Conservation (phyloP, 2,888 invertebrate species). For the Hedychridium roseum region DNA sequence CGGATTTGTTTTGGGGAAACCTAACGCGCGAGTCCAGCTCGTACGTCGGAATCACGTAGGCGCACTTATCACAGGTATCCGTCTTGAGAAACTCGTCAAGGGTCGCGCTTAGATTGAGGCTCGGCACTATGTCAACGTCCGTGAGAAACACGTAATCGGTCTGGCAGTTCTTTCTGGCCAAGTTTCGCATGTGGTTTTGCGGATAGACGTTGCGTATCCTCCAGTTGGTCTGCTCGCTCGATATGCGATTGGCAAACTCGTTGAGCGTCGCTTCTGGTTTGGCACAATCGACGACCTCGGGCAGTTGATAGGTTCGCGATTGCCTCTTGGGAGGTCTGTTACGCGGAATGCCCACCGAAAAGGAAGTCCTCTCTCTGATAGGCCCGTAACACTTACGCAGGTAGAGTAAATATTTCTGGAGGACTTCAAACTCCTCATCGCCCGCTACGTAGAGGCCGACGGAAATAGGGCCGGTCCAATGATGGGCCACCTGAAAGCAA, state of each 20-base stretch:
- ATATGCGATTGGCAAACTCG: slow-evolving; percentile 69
- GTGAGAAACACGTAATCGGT: slow-evolving; percentile 83
- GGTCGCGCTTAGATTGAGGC: slow-evolving; percentile 74
- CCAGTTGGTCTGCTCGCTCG: slow-evolving; percentile 75
- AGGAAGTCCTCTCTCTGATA: slow-evolving; percentile 76
- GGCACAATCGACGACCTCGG: slow-evolving; percentile 69
- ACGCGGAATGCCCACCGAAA: slow-evolving; percentile 79
- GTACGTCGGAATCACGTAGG: slow-evolving; percentile 90
- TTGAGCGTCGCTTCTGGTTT: slow-evolving; percentile 73
- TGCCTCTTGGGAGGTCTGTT: slow-evolving; percentile 65
- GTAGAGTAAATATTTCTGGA: slow-evolving; percentile 79
- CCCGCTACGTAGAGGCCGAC: slow-evolving; percentile 82
- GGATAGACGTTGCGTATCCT: slow-evolving; percentile 81
- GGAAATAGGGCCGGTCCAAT: slow-evolving; percentile 89
- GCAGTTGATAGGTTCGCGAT: slow-evolving; percentile 45
- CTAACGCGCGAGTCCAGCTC: slow-evolving; percentile 82
- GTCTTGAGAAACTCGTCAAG: slow-evolving; percentile 74
- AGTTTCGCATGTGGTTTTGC: slow-evolving; percentile 87
- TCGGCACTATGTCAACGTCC: slow-evolving; percentile 89
- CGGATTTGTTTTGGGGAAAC: slow-evolving; percentile 84
- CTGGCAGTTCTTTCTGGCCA: slow-evolving; percentile 86
- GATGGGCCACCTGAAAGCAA: slow-evolving; percentile 79
- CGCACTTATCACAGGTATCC: slow-evolving; percentile 74
- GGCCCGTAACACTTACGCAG: slow-evolving; percentile 78
- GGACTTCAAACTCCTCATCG: slow-evolving; percentile 77